phyloP scores from a whole-genome alignment of 2,113 vertebrate species.

The Lontra canadensis region DNA sequence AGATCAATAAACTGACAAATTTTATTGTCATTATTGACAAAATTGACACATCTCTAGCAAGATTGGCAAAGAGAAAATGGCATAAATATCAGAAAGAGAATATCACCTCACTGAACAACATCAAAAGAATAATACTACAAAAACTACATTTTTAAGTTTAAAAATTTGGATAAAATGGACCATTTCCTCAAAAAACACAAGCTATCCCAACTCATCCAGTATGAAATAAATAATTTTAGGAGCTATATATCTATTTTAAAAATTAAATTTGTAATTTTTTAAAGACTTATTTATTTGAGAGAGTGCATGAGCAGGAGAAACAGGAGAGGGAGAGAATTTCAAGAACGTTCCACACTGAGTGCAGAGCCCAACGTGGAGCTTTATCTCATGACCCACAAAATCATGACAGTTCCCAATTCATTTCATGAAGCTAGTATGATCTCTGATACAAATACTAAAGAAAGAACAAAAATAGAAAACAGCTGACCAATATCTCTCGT shows the following conservation, averaged over 20 bases:
- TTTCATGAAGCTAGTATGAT: background rate
- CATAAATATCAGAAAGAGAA: background rate
- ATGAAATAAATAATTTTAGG: background rate
- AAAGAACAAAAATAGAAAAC: background rate
- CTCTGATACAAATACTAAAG: background rate
- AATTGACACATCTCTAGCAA: background rate
- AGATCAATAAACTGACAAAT: background rate
- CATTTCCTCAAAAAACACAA: background rate
- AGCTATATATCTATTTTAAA: background rate
- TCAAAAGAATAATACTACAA: background rate
- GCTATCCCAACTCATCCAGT: background rate
- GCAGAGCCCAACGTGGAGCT: background rate
- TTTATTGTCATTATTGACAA: background rate
- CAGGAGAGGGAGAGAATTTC: background rate
- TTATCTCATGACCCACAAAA: background rate
- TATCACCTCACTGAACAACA: background rate
- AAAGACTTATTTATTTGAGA: background rate
- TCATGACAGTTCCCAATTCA: background rate
- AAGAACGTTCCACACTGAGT: background rate
- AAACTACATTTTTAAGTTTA: background rate
- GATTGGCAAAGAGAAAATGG: background rate
- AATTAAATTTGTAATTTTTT: background rate
- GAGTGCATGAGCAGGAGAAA: background rate
- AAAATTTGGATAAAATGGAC: background rate
- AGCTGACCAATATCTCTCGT: background rate